These are phyloP conservation scores for Habroteleia sp. DNA, from an alignment of 2,888 invertebrate genomes.

Conservation along the genomic window DNA sequence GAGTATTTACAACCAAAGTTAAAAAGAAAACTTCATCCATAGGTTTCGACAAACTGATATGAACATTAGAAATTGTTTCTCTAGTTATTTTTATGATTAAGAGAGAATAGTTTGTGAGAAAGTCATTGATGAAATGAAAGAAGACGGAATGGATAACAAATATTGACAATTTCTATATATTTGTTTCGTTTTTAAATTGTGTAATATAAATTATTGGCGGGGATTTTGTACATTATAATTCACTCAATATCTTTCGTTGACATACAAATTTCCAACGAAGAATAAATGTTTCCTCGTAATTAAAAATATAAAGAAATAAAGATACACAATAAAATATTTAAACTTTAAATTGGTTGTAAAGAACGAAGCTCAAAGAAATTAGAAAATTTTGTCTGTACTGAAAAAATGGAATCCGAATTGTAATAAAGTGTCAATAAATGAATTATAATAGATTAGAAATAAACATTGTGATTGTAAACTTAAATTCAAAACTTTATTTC, in stretches of 20 bases:
- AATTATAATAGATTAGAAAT: no score
- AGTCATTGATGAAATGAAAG: slow-evolving; percentile 4
- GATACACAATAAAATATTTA: not conserved
- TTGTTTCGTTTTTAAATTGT: slow-evolving; percentile 39
- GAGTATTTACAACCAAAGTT: slow-evolving; percentile 19
- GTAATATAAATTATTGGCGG: slow-evolving; percentile 31
- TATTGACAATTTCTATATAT: slow-evolving; percentile 48
- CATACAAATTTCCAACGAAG: not conserved
- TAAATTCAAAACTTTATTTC: not conserved
- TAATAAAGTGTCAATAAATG: no score
- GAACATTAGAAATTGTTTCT: no score
- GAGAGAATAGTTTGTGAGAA: slow-evolving; percentile 1
- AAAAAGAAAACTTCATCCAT: slow-evolving; percentile 19
- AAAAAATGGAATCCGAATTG: slow-evolving; percentile 18
- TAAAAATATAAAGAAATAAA: not conserved
- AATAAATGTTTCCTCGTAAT: not conserved
- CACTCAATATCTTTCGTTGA: slow-evolving; percentile 4
- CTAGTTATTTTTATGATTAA: slow-evolving; percentile 10
- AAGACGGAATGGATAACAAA: slow-evolving; percentile 30
- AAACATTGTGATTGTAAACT: no score
- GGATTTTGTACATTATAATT: slow-evolving; percentile 23
- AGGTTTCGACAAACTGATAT: not conserved
- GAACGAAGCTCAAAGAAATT: slow-evolving; percentile 23
- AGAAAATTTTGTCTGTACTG: no score
- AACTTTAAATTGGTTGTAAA: slow-evolving; percentile 9